Evolutionary conservation across 2,113 vertebrate genomes (phyloP).

Genomic region (Rhinogobius similis): DNA sequence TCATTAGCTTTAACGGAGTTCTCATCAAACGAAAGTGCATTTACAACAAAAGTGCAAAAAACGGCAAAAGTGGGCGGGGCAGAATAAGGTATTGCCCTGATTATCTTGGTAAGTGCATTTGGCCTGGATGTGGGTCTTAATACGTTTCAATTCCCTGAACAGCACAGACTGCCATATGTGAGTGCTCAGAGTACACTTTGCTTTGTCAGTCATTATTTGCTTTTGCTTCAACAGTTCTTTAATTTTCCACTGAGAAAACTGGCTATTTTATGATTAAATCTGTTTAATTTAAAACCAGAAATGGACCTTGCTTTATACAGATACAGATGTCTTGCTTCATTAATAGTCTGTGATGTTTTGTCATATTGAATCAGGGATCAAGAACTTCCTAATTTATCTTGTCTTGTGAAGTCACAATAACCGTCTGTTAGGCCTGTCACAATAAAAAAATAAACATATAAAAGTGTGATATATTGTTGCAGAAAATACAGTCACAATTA

Average conservation of each 20-base stretch:
- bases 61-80: too few relatives aligned
- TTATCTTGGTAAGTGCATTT: slow-evolving; percentile 49
- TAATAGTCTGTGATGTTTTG: background rate
- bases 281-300: background rate
- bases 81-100: too few relatives aligned
- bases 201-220: too few relatives aligned
- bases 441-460: too few relatives aligned
- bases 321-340: too few relatives aligned
- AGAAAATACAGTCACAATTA: too few relatives aligned
- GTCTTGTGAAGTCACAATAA: background rate
- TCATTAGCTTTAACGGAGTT: too few relatives aligned
- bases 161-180: slow-evolving; percentile 60
- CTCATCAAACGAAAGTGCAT: too few relatives aligned
- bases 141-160: slow-evolving; percentile 65
- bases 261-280: background rate
- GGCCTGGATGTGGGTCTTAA: slow-evolving; percentile 50
- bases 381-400: background rate
- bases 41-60: slow-evolving; percentile 26
- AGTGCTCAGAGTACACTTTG: slow-evolving; percentile 42
- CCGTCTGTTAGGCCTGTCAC: too few relatives aligned
- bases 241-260: background rate
- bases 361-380: too few relatives aligned
- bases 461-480: too few relatives aligned
- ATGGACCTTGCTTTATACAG: background rate
- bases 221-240: too few relatives aligned